A percentile compares a stretch with the other conserved stretches of the same genome.
phyloP scores from a whole-genome alignment of 37 sponge, comb jelly and placozoan genomes.

The Ephydatia muelleri region DNA sequence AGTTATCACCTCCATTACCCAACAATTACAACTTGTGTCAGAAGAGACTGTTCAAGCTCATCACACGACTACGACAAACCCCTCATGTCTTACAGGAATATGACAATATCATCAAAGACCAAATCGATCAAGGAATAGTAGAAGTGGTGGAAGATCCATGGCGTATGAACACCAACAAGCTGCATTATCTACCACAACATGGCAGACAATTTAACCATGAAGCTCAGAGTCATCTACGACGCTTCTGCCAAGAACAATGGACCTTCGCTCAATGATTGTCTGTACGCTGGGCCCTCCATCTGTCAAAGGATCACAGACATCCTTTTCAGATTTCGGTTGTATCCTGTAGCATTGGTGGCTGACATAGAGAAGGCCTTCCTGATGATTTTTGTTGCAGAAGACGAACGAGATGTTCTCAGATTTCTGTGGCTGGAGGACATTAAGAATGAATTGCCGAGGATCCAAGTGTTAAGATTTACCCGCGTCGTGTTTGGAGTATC shows the following conservation, averaged over 20 bases:
- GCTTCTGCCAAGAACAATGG: too few relatives aligned
- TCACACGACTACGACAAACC: constrained; percentile 36
- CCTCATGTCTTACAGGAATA: too few relatives aligned
- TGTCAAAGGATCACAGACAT: too few relatives aligned
- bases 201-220: too few relatives aligned
- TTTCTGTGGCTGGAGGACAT: constrained; percentile 30
- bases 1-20: constrained; percentile 26
- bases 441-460: background rate
- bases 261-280: too few relatives aligned
- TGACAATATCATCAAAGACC: constrained; percentile 29
- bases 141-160: constrained; percentile 17
- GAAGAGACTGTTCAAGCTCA: constrained; percentile 38
- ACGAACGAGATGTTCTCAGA: constrained; percentile 50
- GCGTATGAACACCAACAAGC: too few relatives aligned
- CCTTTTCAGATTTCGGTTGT: too few relatives aligned
- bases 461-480: constrained; percentile 4
- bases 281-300: too few relatives aligned
- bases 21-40: constrained; percentile 48
- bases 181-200: too few relatives aligned
- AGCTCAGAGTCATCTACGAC: too few relatives aligned
- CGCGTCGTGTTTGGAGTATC: constrained; percentile 13
- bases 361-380: too few relatives aligned
- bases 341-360: too few relatives aligned
- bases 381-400: background rate
- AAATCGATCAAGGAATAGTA: constrained; percentile 42